A percentile compares a stretch with the other conserved stretches of the same genome.
phyloP scores from a whole-genome alignment of 2,113 vertebrate genomes.

The Ellobius talpinus region DNA sequence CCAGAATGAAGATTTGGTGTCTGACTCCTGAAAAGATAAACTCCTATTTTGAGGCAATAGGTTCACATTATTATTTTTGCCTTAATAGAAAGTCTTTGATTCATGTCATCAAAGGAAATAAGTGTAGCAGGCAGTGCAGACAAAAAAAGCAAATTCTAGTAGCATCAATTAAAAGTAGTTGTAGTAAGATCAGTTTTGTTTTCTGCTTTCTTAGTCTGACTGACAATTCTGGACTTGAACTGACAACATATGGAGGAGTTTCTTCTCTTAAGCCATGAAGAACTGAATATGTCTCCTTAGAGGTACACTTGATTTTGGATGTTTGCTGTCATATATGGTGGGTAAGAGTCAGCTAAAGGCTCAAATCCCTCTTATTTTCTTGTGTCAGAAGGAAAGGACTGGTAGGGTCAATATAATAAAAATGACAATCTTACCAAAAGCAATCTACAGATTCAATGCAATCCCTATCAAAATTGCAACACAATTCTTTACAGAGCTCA shows the following conservation, averaged over 20 bases:
- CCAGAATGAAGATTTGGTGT: neutral
- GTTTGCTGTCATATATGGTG: neutral
- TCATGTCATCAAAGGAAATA: neutral
- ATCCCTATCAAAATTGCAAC: no score
- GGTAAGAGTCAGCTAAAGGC: neutral
- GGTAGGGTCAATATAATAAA: no score
- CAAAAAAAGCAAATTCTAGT: neutral
- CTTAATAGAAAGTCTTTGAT: constrained; percentile 14
- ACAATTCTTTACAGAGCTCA: no score
- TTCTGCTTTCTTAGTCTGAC: neutral
- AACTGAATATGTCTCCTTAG: neutral
- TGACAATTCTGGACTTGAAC: neutral
- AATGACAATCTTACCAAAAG: no score
- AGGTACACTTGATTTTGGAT: neutral
- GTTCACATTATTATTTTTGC: constrained; percentile 23
- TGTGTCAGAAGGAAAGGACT: no score
- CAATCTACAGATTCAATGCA: no score
- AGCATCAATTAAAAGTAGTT: neutral
- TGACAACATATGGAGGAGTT: neutral
- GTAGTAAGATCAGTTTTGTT: neutral
- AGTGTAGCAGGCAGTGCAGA: neutral
- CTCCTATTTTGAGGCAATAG: neutral
- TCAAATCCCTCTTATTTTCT: neutral
- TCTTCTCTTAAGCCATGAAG: neutral
- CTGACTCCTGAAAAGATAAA: neutral